Evolutionary conservation across 2,888 invertebrate genomes (phyloP), one percentile per base, ranked within the genome.

Genomic region (Dasypolia templi): DNA sequence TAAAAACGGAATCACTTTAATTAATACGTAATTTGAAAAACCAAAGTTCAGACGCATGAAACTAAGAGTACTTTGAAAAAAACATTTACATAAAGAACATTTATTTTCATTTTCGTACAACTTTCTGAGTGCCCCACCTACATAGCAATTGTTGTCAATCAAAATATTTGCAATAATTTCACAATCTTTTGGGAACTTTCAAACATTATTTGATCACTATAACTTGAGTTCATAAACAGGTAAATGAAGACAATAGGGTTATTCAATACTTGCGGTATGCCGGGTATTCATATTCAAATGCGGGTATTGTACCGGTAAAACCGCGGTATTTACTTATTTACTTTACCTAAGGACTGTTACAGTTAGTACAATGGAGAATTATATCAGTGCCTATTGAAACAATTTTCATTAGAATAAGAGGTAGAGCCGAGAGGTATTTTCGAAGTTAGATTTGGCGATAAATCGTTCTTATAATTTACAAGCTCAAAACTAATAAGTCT

Each of bases 251-350:
- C 79, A 79, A 79, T 42, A 56, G 42, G 29, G 32, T 66, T 67
- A 65, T 62, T 56, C 19, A 75, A 75, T 53, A 55, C 22, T 68
- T 61, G 59, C 39, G 59, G 75, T 75, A 42, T n/a, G 19, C 29
- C 29, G 29, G 29, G 19, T 17, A 75, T 79, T 79, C 55, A 58
- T 61, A 79, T 79, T 65, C 64, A 75, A 79, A 79, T 79, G 53
- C 51, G 53, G 53, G 46, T 53, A 76, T 76, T 71, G 42, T 70
- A 26, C 22, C n/a, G 35, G 29, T 63, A 75, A 61, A n/a, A 35
- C 53, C 26, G 4, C 22, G 53, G 63, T 35, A 29, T 81, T 79
- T 29, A 75, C 58, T 42, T 49, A 49, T 17, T 42, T 61, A 49
- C 35, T 61, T n/a, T 46, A 39, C 17, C 17, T 56, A 32, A 62